Percentiles rank a stretch among this genome's conserved stretches.
Evolutionary conservation across 2,797 vertebrate genomes (phyloP).

Genomic region (Mastacembelus armatus): DNA sequence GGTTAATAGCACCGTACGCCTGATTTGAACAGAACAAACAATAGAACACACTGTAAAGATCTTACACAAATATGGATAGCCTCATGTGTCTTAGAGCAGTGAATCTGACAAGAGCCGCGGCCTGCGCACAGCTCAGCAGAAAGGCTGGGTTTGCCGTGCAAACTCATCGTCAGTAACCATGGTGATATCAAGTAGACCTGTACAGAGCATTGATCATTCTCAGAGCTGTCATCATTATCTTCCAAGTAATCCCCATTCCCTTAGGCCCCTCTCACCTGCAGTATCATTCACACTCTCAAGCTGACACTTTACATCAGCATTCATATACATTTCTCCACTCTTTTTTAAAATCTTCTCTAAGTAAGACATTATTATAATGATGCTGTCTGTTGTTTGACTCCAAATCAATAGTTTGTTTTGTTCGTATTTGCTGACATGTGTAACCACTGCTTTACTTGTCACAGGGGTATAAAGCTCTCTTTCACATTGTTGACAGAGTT

Average conservation of each 20-base stretch:
- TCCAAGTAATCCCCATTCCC: slow-evolving; percentile 64
- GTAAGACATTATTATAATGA: slow-evolving; percentile 19
- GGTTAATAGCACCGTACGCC: not conserved
- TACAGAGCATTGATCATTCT: slow-evolving; percentile 63
- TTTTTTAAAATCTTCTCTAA: slow-evolving; percentile 13
- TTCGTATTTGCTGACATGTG: slow-evolving; percentile 4
- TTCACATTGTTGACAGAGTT: not conserved
- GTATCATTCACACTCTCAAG: slow-evolving; percentile 40
- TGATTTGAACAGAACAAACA: slow-evolving; percentile 17
- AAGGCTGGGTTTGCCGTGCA: slow-evolving; percentile 15
- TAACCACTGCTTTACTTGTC: not conserved
- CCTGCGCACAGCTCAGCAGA: not conserved
- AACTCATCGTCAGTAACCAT: slow-evolving; percentile 64
- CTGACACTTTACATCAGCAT: slow-evolving; percentile 39
- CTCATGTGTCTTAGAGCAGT: not conserved
- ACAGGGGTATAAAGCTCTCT: not conserved
- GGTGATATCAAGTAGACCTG: slow-evolving; percentile 60
- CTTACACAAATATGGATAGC: slow-evolving; percentile 40
- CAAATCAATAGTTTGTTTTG: not conserved
- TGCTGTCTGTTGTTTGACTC: slow-evolving; percentile 3
- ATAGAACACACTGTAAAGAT: slow-evolving; percentile 4
- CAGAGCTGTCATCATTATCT: slow-evolving; percentile 59
- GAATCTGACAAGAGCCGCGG: slow-evolving; percentile 20
- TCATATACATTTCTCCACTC: slow-evolving; percentile 13
- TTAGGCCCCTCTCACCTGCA: slow-evolving; percentile 36